Evolutionary conservation across 1,140 invertebrate genomes (phyloP).

Genomic region (Samia ricini): DNA sequence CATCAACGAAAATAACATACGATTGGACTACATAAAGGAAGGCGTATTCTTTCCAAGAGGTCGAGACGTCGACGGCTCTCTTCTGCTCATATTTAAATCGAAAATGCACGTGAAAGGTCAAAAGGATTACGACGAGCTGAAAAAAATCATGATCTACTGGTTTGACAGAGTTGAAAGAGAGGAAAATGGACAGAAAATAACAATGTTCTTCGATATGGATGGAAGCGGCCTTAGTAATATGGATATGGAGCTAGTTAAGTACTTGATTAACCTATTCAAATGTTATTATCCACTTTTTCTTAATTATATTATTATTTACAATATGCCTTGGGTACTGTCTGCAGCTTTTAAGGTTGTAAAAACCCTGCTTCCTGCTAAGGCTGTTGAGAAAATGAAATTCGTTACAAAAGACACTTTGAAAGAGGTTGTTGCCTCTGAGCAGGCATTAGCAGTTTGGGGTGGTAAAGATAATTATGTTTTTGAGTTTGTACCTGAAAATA

Average conservation of each 20-base stretch:
- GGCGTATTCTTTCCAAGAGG: conserved; percentile 87
- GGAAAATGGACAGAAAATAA: conserved; percentile 87
- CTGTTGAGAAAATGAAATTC: conserved; percentile 94
- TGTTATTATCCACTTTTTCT: conserved; percentile 93
- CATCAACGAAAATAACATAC: conserved; percentile 83
- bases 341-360: conserved; percentile 97
- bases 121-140: conserved; percentile 85
- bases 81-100: conserved; percentile 86
- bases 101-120: conserved; percentile 87
- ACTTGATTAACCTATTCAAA: conserved; percentile 92
- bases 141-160: conserved; percentile 91
- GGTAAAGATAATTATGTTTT: conserved; percentile 88
- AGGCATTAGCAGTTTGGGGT: conserved; percentile 89
- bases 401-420: conserved; percentile 87
- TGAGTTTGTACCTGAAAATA: conserved; percentile 82
- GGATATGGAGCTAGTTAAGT: conserved; percentile 93
- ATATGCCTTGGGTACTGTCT: conserved; percentile 97
- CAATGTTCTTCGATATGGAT: conserved; percentile 94
- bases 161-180: conserved; percentile 90
- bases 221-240: conserved; percentile 91
- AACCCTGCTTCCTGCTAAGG: conserved; percentile 91
- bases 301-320: conserved; percentile 94
- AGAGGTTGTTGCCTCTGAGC: conserved; percentile 86
- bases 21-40: conserved; percentile 84
- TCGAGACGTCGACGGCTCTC: conserved; percentile 89